Evolutionary conservation across 2,797 vertebrate genomes (phyloP), one percentile per base, ranked within the genome.

Genomic region (Hydrolagus colliei): DNA sequence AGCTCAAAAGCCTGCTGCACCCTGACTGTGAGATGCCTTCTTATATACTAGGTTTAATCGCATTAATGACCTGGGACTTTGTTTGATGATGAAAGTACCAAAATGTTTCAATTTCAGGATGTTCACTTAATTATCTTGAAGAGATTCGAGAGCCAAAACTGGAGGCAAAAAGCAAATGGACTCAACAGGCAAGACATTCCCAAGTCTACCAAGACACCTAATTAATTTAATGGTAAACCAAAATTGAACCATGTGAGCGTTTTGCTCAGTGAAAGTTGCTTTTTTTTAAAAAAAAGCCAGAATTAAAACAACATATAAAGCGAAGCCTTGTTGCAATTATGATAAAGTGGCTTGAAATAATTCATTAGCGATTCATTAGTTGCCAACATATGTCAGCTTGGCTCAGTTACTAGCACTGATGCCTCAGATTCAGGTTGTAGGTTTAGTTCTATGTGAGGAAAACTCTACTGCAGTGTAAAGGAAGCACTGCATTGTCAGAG

Each of bases 81-180:
- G 18, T 68, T 84, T 84, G 65, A 84, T 71, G 79, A 35, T 84
- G 65, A 20, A 71, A 18, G 65, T 18, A 52, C 65, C 41, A 52
- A 52, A 84, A 71, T 67, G 71, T 63, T 71, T 52, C 52, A 63
- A 84, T 71, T 84, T 14, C 41, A 16, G 14, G 5, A 20, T 67
- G 16, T 12, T 68, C 65, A 84, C 27, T 82, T 52, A 41, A 77
- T 77, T 77, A 77, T 61, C 16, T 22, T 77, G 18, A 84, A 84
- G 65, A 5, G 12, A 35, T 71, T 11, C 18, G 41, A 16, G 16
- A 84, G 32, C 14, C 16, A 84, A 12, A 4, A 27, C 65, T 68
- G 2, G 32, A 84, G 9, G 65, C 79, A 84, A 71, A 10, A 52
- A 71, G 9, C 35, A 2, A 82, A 52, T 52, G 41, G 41, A 52